Conservation (phyloP, 2,888 invertebrate species). For the Thumatha senex region DNA sequence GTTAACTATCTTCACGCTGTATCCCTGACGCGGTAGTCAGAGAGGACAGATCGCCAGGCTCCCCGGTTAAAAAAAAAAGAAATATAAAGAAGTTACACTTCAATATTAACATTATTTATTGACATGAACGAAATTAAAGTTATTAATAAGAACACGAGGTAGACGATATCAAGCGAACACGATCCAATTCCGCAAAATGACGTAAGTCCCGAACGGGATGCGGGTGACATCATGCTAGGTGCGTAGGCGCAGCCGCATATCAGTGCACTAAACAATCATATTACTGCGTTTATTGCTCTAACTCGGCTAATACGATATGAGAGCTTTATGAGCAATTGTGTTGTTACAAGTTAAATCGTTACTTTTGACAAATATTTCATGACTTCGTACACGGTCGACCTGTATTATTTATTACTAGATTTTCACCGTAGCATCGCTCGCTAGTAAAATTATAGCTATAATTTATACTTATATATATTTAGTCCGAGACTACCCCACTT, state of each 20-base stretch:
- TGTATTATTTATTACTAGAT: neutral
- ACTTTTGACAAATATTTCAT: neutral
- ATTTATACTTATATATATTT: too few relatives aligned
- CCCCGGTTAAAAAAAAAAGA: too few relatives aligned
- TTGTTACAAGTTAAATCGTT: conserved; percentile 14
- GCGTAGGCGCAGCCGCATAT: conserved; percentile 30
- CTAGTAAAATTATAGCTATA: too few relatives aligned
- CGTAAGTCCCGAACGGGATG: conserved; percentile 40
- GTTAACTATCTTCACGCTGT: too few relatives aligned
- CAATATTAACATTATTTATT: too few relatives aligned
- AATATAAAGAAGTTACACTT: too few relatives aligned
- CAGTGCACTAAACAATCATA: conserved; percentile 37
- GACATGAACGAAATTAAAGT: neutral
- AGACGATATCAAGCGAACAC: neutral
- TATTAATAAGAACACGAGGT: neutral
- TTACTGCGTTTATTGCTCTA: conserved; percentile 26
- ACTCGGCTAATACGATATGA: conserved; percentile 29
- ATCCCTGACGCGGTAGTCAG: too few relatives aligned
- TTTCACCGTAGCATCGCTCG: too few relatives aligned
- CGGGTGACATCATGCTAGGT: conserved; percentile 51
- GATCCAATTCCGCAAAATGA: conserved; percentile 36
- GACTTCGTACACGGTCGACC: neutral
- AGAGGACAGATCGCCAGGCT: too few relatives aligned
- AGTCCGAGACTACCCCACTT: too few relatives aligned
- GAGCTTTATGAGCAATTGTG: conserved; percentile 29